Conservation (phyloP, 2,113 vertebrate species). For the Lathamus discolor region DNA sequence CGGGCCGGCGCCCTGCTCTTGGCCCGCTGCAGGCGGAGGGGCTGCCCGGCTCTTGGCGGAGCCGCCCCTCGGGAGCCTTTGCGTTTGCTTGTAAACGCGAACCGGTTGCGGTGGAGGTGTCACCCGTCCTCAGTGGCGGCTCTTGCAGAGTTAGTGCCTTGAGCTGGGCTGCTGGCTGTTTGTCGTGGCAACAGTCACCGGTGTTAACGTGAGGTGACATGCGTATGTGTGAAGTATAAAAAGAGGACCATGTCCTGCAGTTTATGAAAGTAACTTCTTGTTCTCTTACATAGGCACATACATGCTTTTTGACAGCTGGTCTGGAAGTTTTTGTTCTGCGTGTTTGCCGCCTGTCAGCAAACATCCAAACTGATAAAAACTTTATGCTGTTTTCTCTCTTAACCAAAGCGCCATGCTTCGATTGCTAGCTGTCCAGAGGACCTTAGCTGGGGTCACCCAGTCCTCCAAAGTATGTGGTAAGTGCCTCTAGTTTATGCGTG, state of each 20-base stretch:
- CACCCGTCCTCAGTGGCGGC: neutral
- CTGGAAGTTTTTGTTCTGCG: neutral
- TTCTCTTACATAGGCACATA: fast-evolving
- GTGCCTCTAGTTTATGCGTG: neutral
- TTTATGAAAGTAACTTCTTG: neutral
- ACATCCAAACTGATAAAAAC: neutral
- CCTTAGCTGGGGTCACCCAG: conserved; percentile 74
- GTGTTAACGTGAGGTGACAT: fast-evolving
- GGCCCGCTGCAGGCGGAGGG: neutral
- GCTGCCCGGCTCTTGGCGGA: neutral
- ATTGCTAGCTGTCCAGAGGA: conserved; percentile 76
- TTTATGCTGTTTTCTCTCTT: neutral
- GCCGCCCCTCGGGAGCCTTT: neutral
- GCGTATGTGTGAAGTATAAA: fast-evolving
- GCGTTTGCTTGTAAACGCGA: neutral
- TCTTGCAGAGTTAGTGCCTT: neutral
- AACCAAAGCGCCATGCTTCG: conserved; percentile 83
- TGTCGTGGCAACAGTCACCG: fast-evolving
- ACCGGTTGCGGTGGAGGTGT: neutral
- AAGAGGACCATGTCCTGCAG: fast-evolving
- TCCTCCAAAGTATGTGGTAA: conserved; percentile 78
- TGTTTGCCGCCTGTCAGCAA: neutral
- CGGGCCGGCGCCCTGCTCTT: neutral
- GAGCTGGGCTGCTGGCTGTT: neutral
- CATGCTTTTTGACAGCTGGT: fast-evolving